Percentiles rank a stretch among this genome's conserved stretches.
Evolutionary conservation across 53 echinoderm and acorn worm genomes (phyloP).

Genomic region (Pentamera pediparva): DNA sequence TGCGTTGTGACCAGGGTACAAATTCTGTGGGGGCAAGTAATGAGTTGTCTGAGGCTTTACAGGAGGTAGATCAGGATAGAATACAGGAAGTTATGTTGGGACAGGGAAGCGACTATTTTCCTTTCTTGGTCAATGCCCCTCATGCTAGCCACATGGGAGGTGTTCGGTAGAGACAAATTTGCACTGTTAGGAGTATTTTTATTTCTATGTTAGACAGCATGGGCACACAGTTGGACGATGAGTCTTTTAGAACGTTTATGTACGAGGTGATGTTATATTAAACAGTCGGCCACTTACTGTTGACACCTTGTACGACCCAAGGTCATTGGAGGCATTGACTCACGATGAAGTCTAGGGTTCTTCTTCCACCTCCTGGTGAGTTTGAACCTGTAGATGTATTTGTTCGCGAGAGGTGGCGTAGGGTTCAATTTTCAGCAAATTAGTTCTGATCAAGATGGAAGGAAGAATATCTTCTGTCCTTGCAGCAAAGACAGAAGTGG

Average conservation of each 20-base stretch:
- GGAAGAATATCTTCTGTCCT: background rate
- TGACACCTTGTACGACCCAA: slow-evolving; percentile 13
- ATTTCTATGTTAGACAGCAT: slow-evolving; percentile 28
- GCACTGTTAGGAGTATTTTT: slow-evolving; percentile 28
- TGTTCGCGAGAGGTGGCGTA: background rate
- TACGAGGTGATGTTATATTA: slow-evolving; percentile 40
- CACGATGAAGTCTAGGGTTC: too few species aligned
- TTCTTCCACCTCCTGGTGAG: background rate
- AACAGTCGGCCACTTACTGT: slow-evolving; percentile 30
- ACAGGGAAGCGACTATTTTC: too few species aligned
- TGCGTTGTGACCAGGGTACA: too few species aligned
- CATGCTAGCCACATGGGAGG: slow-evolving; percentile 61
- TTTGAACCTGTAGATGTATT: background rate
- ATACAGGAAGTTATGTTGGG: too few species aligned
- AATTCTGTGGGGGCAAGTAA: slow-evolving; percentile 44
- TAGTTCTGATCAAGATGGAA: slow-evolving; percentile 17
- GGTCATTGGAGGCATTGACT: background rate
- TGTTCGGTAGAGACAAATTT: slow-evolving; percentile 57
- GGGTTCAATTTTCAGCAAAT: too few species aligned
- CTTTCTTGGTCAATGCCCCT: slow-evolving; percentile 55
- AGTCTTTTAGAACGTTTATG: slow-evolving; percentile 39
- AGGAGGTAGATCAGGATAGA: slow-evolving; percentile 35
- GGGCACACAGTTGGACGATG: slow-evolving; percentile 34
- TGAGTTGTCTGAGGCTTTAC: slow-evolving; percentile 30
- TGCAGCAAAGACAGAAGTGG: slow-evolving; percentile 21